phyloP scores from a whole-genome alignment of 2,113 vertebrate species.

The Empidonax traillii region DNA sequence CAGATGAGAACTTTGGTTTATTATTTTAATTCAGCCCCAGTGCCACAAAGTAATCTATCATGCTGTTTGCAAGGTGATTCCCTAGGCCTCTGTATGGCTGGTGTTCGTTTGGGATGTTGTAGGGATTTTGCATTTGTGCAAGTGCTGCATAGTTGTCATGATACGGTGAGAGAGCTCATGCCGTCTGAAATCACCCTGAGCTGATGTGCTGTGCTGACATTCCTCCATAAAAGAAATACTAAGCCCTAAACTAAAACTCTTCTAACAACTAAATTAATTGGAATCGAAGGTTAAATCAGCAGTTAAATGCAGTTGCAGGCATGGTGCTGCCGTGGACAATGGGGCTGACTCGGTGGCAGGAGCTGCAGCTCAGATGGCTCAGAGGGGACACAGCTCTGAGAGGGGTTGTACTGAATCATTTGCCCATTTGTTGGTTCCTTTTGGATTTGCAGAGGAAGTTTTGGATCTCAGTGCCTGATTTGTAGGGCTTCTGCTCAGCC shows the following conservation, averaged over 20 bases:
- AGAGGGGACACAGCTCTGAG: background rate
- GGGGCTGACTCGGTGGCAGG: background rate
- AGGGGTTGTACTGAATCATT: accelerated
- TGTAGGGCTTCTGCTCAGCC: background rate
- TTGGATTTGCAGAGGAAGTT: background rate
- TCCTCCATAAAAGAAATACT: background rate
- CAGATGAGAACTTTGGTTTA: background rate
- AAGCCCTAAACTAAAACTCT: background rate
- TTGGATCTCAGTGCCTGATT: background rate
- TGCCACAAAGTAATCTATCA: background rate
- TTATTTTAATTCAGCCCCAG: background rate
- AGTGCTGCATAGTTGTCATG: background rate
- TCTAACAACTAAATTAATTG: background rate
- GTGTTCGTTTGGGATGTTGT: background rate
- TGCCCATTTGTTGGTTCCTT: background rate
- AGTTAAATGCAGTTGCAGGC: background rate
- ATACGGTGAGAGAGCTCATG: background rate
- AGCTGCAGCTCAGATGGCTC: background rate
- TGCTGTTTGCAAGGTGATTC: background rate
- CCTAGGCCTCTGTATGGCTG: background rate
- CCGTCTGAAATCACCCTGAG: background rate
- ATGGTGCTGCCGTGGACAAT: background rate
- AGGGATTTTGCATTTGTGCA: background rate
- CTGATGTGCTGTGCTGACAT: background rate
- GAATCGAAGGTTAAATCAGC: background rate